These are phyloP conservation scores for Tetragnatha montana DNA, from an alignment of 2,888 invertebrate genomes.

Conservation along the genomic window DNA sequence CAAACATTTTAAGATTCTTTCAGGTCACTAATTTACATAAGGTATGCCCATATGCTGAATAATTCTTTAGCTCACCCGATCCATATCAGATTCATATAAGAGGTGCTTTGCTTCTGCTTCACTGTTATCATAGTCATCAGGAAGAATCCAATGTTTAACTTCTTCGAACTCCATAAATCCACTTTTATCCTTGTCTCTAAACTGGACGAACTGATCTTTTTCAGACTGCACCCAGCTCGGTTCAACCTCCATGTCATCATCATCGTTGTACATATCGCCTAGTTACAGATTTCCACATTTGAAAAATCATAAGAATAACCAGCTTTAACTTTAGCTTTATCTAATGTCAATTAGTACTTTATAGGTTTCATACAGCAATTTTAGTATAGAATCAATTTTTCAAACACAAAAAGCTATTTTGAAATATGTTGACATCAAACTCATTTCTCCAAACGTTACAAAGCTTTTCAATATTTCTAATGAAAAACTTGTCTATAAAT, in stretches of 20 bases:
- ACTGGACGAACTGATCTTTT: slow-evolving; percentile 90
- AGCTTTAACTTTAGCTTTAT: too few species aligned
- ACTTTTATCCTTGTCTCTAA: slow-evolving; percentile 88
- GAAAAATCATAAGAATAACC: too few species aligned
- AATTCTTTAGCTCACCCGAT: slow-evolving; percentile 79
- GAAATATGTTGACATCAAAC: too few species aligned
- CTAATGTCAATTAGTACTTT: too few species aligned
- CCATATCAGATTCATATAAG: slow-evolving; percentile 93
- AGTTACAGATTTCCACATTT: not conserved
- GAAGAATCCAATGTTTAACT: slow-evolving; percentile 78
- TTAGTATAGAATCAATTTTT: too few species aligned
- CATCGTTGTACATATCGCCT: slow-evolving; percentile 91
- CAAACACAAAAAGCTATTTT: too few species aligned
- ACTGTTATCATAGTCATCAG: slow-evolving; percentile 92
- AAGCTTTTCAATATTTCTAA: too few species aligned
- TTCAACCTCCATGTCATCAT: slow-evolving; percentile 82
- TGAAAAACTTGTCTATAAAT: too few species aligned
- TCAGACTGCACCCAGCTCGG: slow-evolving; percentile 98
- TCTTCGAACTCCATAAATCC: slow-evolving; percentile 91
- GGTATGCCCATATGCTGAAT: not conserved
- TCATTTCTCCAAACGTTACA: too few species aligned
- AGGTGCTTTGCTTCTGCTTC: slow-evolving; percentile 97
- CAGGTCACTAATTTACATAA: too few species aligned
- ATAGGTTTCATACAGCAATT: too few species aligned
- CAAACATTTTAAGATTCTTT: too few species aligned